A percentile compares a stretch with the other conserved stretches of the same genome.
Evolutionary conservation across 2,113 vertebrate genomes (phyloP).

Genomic region (Deroptyus accipitrinus): DNA sequence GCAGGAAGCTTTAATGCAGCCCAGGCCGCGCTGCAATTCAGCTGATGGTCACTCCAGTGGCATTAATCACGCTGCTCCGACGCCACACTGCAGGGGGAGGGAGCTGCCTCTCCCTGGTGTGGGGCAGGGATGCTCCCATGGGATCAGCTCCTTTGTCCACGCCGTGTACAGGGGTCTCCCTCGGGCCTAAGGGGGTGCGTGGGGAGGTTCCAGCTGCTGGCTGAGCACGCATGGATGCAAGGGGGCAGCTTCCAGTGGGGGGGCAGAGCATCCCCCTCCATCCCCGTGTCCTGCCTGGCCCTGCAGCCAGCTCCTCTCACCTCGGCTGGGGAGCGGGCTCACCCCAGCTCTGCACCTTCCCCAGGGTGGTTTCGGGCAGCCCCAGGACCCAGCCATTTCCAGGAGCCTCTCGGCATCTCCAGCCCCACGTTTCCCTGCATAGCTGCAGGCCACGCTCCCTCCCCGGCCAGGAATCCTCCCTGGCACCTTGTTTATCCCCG

Average conservation of each 20-base stretch:
- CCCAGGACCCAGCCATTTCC: not conserved
- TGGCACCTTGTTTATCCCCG: constrained; percentile 10
- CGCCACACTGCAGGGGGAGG: not conserved
- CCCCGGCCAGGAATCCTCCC: constrained; percentile 38
- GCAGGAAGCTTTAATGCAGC: not conserved
- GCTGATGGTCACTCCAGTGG: not conserved
- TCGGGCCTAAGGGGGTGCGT: not conserved
- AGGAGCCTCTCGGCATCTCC: not conserved
- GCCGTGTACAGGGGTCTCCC: not conserved
- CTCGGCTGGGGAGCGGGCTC: not conserved
- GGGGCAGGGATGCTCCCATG: not conserved
- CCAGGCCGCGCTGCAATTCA: not conserved
- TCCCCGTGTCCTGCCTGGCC: not conserved
- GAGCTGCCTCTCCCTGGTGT: not conserved
- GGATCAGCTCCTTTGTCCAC: not conserved
- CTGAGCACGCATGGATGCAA: not conserved
- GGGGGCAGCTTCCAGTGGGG: not conserved
- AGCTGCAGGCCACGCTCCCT: constrained; percentile 10
- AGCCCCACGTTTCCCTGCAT: not conserved
- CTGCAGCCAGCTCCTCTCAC: not conserved
- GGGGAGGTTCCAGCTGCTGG: not conserved
- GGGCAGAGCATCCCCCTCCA: not conserved
- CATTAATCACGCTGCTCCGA: not conserved
- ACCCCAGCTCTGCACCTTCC: not conserved
- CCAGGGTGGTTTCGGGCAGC: not conserved